These are phyloP conservation scores for Polypterus senegalus DNA, from an alignment of 2,113 vertebrate genomes.

Conservation along the genomic window DNA sequence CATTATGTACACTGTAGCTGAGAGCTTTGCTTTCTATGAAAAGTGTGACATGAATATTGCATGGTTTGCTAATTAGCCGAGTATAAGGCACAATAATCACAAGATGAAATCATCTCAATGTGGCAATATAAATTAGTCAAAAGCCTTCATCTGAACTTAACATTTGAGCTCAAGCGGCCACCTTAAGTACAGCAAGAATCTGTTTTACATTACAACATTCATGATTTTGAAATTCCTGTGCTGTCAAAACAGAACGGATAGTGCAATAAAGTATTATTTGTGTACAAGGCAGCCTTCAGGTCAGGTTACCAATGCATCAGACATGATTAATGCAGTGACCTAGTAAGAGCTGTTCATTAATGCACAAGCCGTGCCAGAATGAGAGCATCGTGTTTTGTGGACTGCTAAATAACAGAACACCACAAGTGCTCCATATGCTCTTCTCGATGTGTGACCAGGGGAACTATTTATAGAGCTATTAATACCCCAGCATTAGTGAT, in stretches of 20 bases:
- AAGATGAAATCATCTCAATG: no score
- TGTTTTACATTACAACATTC: background rate
- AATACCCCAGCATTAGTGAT: background rate
- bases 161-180: background rate
- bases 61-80: no score
- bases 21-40: no score
- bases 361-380: background rate
- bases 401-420: background rate
- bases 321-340: background rate
- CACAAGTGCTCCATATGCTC: background rate
- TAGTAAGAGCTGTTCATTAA: background rate
- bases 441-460: background rate
- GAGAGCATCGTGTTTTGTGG: background rate
- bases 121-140: no score
- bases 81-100: no score
- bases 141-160: background rate
- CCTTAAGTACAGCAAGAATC: background rate
- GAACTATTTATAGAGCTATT: background rate
- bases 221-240: slow-evolving; percentile 2
- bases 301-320: background rate
- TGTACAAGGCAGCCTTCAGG: background rate
- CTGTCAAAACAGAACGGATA: background rate
- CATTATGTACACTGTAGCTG: no score
- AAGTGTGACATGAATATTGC: no score
- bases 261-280: background rate